A percentile compares a stretch with the other conserved stretches of the same genome.
phyloP scores from a whole-genome alignment of 1,140 invertebrate genomes.

The Drosophila mojavensis region DNA sequence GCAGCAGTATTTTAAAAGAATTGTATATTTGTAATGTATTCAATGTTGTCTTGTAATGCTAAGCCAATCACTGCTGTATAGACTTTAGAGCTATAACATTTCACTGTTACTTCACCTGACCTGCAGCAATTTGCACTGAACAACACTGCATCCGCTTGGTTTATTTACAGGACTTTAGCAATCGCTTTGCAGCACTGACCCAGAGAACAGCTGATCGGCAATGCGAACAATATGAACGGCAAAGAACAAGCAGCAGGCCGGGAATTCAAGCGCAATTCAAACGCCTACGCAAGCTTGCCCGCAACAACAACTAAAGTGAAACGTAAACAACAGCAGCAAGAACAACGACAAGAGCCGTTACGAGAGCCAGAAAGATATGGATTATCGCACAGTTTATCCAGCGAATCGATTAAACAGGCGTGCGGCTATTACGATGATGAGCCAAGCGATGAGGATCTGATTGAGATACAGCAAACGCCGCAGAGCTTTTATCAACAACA shows the following conservation, averaged over 20 bases:
- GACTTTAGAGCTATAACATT: background rate
- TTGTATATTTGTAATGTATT: no score
- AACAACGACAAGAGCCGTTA: conserved; percentile 30
- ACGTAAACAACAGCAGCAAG: conserved; percentile 14
- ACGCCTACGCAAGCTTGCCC: conserved; percentile 70
- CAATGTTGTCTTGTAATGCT: no score
- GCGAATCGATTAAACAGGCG: conserved; percentile 70
- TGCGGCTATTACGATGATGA: conserved; percentile 77
- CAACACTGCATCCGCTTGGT: conserved; percentile 16
- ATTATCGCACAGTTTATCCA: conserved; percentile 75
- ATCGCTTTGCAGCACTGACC: conserved; percentile 36
- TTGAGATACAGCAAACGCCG: conserved; percentile 72
- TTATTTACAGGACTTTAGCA: conserved; percentile 18
- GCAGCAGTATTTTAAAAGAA: no score
- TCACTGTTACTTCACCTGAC: background rate
- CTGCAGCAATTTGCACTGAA: conserved; percentile 6
- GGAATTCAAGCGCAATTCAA: conserved; percentile 73
- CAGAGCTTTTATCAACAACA: conserved; percentile 53
- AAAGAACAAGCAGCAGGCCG: conserved; percentile 65
- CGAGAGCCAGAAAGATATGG: conserved; percentile 63
- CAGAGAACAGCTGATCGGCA: conserved; percentile 46
- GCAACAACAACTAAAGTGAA: conserved; percentile 39
- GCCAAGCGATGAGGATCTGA: conserved; percentile 73
- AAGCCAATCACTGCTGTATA: background rate
- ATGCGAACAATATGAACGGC: conserved; percentile 70